phyloP scores from a whole-genome alignment of 2,113 vertebrate species.

The Clinocottus analis region DNA sequence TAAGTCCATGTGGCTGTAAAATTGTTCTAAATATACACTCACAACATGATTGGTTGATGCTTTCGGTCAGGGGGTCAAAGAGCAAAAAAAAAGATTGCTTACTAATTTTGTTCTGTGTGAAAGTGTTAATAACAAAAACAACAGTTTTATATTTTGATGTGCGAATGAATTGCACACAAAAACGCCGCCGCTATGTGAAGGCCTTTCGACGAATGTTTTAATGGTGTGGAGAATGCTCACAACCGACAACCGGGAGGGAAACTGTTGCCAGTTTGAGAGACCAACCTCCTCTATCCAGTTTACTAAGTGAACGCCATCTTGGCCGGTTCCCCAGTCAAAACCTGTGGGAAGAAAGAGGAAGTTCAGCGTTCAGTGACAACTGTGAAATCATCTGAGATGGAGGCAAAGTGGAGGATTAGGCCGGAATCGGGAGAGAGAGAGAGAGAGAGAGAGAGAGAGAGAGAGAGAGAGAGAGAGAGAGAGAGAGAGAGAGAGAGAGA shows the following conservation, averaged over 20 bases:
- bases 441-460: slow-evolving; percentile 6
- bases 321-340: slow-evolving; percentile 58
- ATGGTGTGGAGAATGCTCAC: slow-evolving; percentile 56
- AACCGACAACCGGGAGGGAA: slow-evolving; percentile 36
- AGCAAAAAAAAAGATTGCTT: no score
- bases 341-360: slow-evolving; percentile 67
- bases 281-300: slow-evolving; percentile 18
- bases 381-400: slow-evolving; percentile 81
- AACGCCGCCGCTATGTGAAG: neutral
- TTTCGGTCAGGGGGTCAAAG: neutral
- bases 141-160: neutral
- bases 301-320: slow-evolving; percentile 63
- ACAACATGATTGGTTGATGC: neutral
- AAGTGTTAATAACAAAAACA: neutral
- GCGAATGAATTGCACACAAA: neutral
- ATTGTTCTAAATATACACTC: neutral
- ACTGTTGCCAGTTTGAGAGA: slow-evolving; percentile 38
- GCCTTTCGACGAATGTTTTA: slow-evolving; percentile 35
- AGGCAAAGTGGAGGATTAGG: slow-evolving; percentile 75
- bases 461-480: slow-evolving; percentile 46
- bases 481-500: no score
- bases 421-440: slow-evolving; percentile 51
- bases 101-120: neutral
- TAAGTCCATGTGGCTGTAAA: neutral
- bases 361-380: slow-evolving; percentile 73